Evolutionary conservation across 2,888 invertebrate species (phyloP), one percentile per base, ranked within the genome.

Genomic region (Ectropis crepuscularia): DNA sequence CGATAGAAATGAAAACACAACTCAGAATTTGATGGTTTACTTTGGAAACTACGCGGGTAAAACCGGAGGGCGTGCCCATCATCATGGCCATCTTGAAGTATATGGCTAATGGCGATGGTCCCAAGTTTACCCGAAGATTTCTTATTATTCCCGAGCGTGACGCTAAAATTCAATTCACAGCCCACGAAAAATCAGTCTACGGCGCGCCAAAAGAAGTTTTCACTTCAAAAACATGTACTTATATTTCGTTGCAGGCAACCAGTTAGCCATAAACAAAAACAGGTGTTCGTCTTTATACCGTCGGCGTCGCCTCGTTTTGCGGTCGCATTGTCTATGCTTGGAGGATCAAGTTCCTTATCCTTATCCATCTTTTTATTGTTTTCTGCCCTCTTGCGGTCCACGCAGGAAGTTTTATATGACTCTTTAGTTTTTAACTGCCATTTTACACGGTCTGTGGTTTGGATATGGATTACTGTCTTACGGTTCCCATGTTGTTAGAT

Each of bases 401-500:
- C 83, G 68, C 74, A 88, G 90, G 90, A 90, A 89, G 88, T 86
- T 83, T 82, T 43, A 53, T 63, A 57, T 57, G 41, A 41, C 11
- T 48, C 12, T 50, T 42, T 8, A 47, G 37, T 68, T 73, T 77
- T 79, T 79, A 79, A 73, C 73, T 73, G 77, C 74, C 73, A 74
- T 73, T 65, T 68, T 76, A 74, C 74, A 75, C 75, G 77, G 69
- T 74, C 74, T 89, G 89, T 69, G 90, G 90, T 89, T 88, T 77
- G 72, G 80, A 81, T 84, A 82, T 84, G 77, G 81, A 84, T 84
- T 85, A 83, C 83, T 69, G 77, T 82, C 88, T 84, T 85, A 83
- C 83, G 69, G 77, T 82, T 88, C 86, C 82, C 88, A 86, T 87
- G 71, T 75, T 87, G 71, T 75, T 77, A 67, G 63, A 67, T 66